A percentile compares a stretch with the other conserved stretches of the same genome.
Evolutionary conservation across 2,113 vertebrate species (phyloP).

Genomic region (Poeciliopsis occidentalis): DNA sequence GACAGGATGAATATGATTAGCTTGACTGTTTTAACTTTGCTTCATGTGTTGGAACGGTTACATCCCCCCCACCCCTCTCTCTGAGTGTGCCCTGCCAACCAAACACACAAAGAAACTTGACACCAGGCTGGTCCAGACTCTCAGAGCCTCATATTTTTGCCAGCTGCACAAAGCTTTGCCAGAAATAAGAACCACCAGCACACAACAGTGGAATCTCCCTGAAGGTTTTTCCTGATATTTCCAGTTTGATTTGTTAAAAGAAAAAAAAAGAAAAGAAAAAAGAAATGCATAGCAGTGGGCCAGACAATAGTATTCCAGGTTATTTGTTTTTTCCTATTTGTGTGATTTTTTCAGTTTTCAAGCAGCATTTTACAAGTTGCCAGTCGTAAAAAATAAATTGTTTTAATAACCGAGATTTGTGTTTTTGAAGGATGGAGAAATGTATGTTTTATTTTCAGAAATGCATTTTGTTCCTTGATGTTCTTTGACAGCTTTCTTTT

Average conservation of each 20-base stretch:
- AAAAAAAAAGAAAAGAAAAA: not conserved
- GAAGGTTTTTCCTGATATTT: slow-evolving; percentile 7
- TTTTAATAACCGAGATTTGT: not conserved
- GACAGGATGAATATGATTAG: not conserved
- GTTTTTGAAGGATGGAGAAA: not conserved
- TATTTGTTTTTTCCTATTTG: not conserved
- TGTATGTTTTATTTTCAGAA: not conserved
- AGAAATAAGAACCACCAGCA: slow-evolving; percentile 46
- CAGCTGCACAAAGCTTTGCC: slow-evolving; percentile 46
- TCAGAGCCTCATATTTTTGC: slow-evolving; percentile 52
- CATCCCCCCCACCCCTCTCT: slow-evolving; percentile 9
- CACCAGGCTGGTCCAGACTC: slow-evolving; percentile 55
- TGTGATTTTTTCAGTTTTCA: not conserved
- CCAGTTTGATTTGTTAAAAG: slow-evolving; percentile 5
- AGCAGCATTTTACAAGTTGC: not conserved
- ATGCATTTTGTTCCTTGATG: not conserved
- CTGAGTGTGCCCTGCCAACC: slow-evolving; percentile 54
- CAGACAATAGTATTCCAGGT: not conserved
- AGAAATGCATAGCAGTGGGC: not conserved
- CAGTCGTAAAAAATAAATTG: not conserved
- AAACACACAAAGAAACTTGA: slow-evolving; percentile 60
- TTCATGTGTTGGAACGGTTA: slow-evolving; percentile 16
- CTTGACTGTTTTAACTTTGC: slow-evolving; percentile 7
- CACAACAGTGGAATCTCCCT: slow-evolving; percentile 20
- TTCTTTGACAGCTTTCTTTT: not conserved